Evolutionary conservation across 2,888 invertebrate genomes (phyloP), one percentile per base, ranked within the genome.

Genomic region (Elmis aenea): DNA sequence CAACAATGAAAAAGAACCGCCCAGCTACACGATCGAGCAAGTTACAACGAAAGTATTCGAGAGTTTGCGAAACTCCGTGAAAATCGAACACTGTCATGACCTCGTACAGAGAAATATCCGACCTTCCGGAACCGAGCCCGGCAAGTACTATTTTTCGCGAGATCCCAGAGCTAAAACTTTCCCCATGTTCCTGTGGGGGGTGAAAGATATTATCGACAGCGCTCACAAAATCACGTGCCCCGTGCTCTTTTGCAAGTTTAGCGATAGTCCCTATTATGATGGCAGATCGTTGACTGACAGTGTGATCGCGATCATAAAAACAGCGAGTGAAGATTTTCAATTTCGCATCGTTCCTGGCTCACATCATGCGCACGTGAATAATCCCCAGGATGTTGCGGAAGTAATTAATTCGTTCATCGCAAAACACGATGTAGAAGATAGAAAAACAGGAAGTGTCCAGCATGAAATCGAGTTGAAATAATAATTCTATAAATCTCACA

Each of bases 91-190:
- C 25, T 75, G 75, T 13, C 67, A 70, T 27, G 68, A 75, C 52
- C 54, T 81, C 3, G 46, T 77, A 26, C 61, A 70, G 27, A 67
- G 83, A 38, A 80, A 77, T 13, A 54, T 70, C 1, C 71, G 71
- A 41, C 69, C 66, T 12, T 75, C 77, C 0, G 60, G 61, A 39
- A 58, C 56, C 10, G 69, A 77, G 42, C 73, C 76, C 0, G 73
- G 73, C 27, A 78, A 75, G 52, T 77, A 72, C 56, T 76, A 71
- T 54, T 77, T 80, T 42, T 73, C 74, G 13, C 70, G 82, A 25
- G 85, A 85, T 57, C 71, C 74, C 1, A 70, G 81, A 33, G 55
- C 83, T 3, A 81, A 79, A 59, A 58, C 70, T 37, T 57, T 73
- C 72, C 1, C 69, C 73, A 0, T 78, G 68, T 48, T 67, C 60